A percentile compares a stretch with the other conserved stretches of the same genome.
Conservation (phyloP, 2,797 vertebrate species). For the Macrochelys suwanniensis region DNA sequence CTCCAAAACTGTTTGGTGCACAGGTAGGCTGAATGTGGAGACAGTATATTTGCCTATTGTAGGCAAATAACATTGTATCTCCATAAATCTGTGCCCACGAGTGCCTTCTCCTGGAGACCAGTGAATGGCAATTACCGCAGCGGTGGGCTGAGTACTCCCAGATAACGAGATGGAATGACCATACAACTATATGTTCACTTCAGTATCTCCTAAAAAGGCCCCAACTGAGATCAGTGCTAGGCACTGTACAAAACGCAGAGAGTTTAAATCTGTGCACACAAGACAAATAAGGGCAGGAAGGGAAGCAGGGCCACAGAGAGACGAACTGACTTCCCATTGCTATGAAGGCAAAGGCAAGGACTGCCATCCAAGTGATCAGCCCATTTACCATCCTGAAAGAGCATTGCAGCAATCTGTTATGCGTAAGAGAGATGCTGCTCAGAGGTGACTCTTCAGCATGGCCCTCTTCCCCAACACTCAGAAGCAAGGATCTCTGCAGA, state of each 20-base stretch:
- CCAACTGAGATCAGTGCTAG: not conserved
- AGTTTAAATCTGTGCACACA: not conserved
- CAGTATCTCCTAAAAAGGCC: not conserved
- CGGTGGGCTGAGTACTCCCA: rapidly evolving
- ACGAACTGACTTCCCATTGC: not conserved
- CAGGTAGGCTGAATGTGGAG: not conserved
- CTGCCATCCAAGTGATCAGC: not conserved
- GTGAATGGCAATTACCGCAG: not conserved
- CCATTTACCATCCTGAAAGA: not conserved
- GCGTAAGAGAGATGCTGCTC: not conserved
- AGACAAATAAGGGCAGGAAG: rapidly evolving
- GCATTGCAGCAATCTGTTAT: not conserved
- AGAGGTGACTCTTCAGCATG: rapidly evolving
- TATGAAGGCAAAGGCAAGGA: not conserved
- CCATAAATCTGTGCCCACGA: rapidly evolving
- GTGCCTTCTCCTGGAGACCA: not conserved
- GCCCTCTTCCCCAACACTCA: not conserved
- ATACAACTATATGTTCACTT: rapidly evolving
- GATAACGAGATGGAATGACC: not conserved
- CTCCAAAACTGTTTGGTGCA: not conserved
- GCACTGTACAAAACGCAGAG: not conserved
- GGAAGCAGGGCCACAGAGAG: not conserved
- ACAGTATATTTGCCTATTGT: not conserved
- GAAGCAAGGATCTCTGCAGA: not conserved
- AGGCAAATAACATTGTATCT: not conserved